Conservation (phyloP, 2,113 vertebrate genomes). For the Talpa occidentalis region DNA sequence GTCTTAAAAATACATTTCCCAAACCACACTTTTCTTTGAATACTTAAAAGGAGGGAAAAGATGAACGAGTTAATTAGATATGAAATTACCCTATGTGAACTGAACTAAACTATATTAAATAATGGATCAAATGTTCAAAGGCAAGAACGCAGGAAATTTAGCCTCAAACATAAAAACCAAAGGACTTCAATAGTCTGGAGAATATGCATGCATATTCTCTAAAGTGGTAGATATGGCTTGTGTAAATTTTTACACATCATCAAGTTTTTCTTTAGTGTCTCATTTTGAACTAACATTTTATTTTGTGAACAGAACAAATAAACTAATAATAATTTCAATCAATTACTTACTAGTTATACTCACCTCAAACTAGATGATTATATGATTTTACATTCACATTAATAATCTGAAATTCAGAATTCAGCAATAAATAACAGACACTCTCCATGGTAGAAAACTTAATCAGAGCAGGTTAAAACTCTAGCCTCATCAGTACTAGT, state of each 20-base stretch:
- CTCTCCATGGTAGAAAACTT: not conserved
- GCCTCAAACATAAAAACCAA: slow-evolving; percentile 56
- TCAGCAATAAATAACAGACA: slow-evolving; percentile 18
- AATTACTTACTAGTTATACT: slow-evolving; percentile 43
- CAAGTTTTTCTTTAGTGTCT: slow-evolving; percentile 34
- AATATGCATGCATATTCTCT: not conserved
- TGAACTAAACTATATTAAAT: slow-evolving; percentile 79
- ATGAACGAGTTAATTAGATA: slow-evolving; percentile 79
- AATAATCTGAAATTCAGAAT: not conserved
- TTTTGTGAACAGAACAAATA: not conserved
- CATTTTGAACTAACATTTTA: slow-evolving; percentile 35
- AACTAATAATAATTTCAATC: not conserved
- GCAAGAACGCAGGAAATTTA: slow-evolving; percentile 57
- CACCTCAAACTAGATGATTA: slow-evolving; percentile 22
- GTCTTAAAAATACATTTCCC: slow-evolving; percentile 78
- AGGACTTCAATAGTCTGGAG: slow-evolving; percentile 21
- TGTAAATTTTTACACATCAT: not conserved
- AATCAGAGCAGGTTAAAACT: not conserved
- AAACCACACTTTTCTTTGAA: slow-evolving; percentile 68
- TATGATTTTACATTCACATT: not conserved
- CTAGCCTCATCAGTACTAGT: not conserved
- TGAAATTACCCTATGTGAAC: slow-evolving; percentile 72
- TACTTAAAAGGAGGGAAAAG: slow-evolving; percentile 72
- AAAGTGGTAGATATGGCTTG: not conserved
- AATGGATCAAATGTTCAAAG: slow-evolving; percentile 78